Evolutionary conservation across 2,888 invertebrate species (phyloP).

Genomic region (Apeira syringaria): DNA sequence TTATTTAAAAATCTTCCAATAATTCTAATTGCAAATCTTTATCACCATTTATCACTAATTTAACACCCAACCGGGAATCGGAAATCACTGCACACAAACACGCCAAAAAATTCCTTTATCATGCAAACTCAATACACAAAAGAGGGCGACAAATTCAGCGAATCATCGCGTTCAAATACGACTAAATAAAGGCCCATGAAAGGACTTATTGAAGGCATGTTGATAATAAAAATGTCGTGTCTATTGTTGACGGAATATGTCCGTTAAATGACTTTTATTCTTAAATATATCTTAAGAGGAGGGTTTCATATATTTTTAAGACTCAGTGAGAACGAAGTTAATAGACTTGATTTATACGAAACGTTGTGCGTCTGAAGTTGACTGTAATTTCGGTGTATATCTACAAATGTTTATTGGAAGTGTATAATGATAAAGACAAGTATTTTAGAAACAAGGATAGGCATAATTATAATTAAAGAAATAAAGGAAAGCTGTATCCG

Average conservation of each 20-base stretch:
- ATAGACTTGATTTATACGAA: no score
- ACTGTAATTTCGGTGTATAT: no score
- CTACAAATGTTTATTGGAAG: no score
- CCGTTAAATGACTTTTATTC: conserved; percentile 4
- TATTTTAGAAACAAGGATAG: no score
- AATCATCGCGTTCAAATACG: conserved; percentile 12
- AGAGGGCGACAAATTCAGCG: conserved; percentile 10
- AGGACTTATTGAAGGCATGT: neutral
- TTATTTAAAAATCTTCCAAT: no score
- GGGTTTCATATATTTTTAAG: no score
- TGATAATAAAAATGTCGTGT: conserved; percentile 10
- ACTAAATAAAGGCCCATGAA: conserved; percentile 6
- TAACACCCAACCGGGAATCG: conserved; percentile 4
- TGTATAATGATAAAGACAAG: no score
- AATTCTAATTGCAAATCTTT: neutral
- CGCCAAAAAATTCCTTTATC: conserved; percentile 10
- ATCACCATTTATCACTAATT: neutral
- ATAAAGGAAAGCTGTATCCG: no score
- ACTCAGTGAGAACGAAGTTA: no score
- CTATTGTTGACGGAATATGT: conserved; percentile 11
- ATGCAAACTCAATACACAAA: conserved; percentile 16
- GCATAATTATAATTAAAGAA: no score
- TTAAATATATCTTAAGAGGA: neutral
- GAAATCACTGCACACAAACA: conserved; percentile 7
- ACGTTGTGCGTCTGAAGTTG: no score